Base-by-base conservation (phyloP, 2,113 vertebrate genomes). In the Eulemur macaco region DNA sequence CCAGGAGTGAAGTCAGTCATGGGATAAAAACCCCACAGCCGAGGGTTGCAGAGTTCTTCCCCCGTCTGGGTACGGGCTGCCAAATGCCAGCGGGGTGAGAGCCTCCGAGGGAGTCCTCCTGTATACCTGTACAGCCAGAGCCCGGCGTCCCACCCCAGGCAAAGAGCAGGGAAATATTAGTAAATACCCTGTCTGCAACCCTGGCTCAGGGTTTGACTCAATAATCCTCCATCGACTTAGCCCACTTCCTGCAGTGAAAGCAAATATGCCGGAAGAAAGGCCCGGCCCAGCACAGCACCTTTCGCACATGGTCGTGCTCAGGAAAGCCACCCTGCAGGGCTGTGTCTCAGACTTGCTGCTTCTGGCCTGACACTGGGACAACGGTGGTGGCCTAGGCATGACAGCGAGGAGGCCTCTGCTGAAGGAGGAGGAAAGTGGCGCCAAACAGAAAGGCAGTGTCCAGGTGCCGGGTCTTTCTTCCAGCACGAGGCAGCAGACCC, bases 171-270 rank as follows among this genome's bases (percentile, higher is more conserved):
- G 17, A 58, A 85, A 66, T 54, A 54, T 54, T 54, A 54, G 18
- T 12, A 37, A 69, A 60, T n/a, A 1, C 45, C 5, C 31, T 1
- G 1, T 58, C 39, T 86, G 60, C 88, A 88, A 17, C 27, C 37
- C 23, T 21, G 45, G 7, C 14, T 37, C 66, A 78, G 58, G 1
- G 6, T 81, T 64, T 58, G 23, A 92, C 86, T 86, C 64, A 80
- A 60, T 17, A 50, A 27, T 56, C 56, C 63, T 85, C 63, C 56
- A 84, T 87, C 60, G 39, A 66, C 47, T 92, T 27, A 89, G 52
- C 66, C 71, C 58, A 63, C 47, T 87, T 96, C 82, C 81, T 64
- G 20, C 86, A 85, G 21, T 47, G 81, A 92, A 95, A 95, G 10
- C 54, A 78, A 86, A 94, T 39, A 42, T 15, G 5, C 42, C 83